Evolutionary conservation across 2,113 vertebrate genomes (phyloP).

Genomic region (Neolamprologus devosi): DNA sequence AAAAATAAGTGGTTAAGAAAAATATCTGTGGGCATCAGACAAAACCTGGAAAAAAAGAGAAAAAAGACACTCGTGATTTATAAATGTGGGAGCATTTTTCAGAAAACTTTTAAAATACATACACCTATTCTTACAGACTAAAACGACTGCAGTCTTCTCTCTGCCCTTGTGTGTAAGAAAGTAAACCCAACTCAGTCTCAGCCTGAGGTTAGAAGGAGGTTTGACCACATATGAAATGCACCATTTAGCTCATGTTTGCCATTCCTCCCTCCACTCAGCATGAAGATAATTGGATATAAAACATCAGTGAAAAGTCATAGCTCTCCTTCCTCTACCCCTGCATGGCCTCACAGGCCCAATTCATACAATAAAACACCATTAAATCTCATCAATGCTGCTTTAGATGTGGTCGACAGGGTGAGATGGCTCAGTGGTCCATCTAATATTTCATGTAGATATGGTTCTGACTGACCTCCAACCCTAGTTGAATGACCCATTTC

Average conservation of each 20-base stretch:
- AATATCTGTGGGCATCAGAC: background rate
- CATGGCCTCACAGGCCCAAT: background rate
- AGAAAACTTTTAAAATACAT: background rate
- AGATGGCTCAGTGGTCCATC: background rate
- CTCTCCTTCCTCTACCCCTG: background rate
- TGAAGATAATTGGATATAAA: conserved; percentile 57
- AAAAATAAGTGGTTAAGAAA: background rate
- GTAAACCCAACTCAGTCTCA: background rate
- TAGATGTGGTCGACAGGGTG: conserved; percentile 4
- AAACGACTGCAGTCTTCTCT: background rate
- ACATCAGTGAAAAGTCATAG: conserved; percentile 37
- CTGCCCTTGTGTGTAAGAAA: background rate
- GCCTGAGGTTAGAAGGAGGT: conserved; percentile 19
- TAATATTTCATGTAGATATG: background rate
- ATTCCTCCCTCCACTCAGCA: conserved; percentile 35
- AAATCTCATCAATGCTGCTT: conserved; percentile 27
- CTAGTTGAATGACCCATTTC: background rate
- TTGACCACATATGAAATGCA: conserved; percentile 47
- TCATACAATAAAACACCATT: conserved; percentile 41
- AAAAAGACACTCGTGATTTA: background rate
- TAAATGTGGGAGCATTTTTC: background rate
- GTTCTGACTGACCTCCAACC: conserved; percentile 1
- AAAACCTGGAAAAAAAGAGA: background rate
- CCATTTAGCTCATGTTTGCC: conserved; percentile 37
- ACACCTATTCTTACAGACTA: background rate